phyloP scores from a whole-genome alignment of 1,140 invertebrate species.

The Grapholita molesta region DNA sequence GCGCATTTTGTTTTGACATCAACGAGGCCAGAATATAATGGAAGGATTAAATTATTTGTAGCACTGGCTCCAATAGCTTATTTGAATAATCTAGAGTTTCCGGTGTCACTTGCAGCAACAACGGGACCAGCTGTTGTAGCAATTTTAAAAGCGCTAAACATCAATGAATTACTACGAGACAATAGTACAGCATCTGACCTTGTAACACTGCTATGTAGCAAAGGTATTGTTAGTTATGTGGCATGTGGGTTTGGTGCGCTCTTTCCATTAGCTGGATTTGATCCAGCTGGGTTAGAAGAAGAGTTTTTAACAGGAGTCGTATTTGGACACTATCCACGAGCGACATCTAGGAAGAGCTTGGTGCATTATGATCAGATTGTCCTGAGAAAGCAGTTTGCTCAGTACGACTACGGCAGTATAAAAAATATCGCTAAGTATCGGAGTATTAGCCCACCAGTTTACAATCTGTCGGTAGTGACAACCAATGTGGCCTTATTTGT shows the following conservation, averaged over 20 bases:
- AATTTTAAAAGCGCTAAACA: not conserved
- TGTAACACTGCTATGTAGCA: not conserved
- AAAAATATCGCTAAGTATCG: not conserved
- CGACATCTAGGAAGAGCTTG: not conserved
- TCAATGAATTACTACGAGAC: not conserved
- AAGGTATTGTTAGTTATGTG: not conserved
- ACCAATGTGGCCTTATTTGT: not conserved
- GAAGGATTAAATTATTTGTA: not conserved
- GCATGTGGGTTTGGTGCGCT: not conserved
- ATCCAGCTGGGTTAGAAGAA: not conserved
- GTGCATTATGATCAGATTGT: not conserved
- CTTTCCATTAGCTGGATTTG: not conserved
- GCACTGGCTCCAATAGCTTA: not conserved
- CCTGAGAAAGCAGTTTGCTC: not conserved
- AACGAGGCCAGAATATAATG: not conserved
- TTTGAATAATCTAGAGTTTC: not conserved
- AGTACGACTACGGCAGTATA: not conserved
- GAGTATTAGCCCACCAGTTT: not conserved
- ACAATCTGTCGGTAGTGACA: not conserved
- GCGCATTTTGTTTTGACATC: not conserved
- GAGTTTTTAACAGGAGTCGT: not conserved
- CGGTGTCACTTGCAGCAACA: not conserved
- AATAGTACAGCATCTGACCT: not conserved
- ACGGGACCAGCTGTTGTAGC: not conserved
- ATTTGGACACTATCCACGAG: not conserved